Evolutionary conservation across 2,113 vertebrate genomes (phyloP).

Genomic region (Dicentrarchus labrax): DNA sequence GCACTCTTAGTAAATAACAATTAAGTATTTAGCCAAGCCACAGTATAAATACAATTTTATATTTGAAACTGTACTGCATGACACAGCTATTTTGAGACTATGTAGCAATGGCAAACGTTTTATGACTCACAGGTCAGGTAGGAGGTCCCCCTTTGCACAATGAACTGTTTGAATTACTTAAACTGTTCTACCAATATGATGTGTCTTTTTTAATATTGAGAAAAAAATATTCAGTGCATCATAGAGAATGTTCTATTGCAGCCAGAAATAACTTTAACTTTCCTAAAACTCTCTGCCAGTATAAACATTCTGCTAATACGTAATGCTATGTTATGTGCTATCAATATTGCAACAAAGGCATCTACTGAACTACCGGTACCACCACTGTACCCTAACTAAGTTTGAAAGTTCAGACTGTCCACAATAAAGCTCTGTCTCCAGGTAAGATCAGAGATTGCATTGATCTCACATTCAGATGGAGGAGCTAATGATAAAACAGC

Average conservation of each 20-base stretch:
- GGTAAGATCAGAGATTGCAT: conserved; percentile 44
- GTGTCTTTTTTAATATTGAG: too few species aligned
- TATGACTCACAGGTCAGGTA: too few species aligned
- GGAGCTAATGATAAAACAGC: conserved; percentile 56
- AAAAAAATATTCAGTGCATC: not conserved
- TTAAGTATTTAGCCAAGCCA: too few species aligned
- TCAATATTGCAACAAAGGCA: conserved; percentile 56
- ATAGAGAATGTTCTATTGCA: not conserved
- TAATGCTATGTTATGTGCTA: conserved; percentile 1
- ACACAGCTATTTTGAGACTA: too few species aligned
- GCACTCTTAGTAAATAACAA: too few species aligned
- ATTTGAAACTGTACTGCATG: too few species aligned
- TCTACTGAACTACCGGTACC: conserved; percentile 6
- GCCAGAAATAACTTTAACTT: not conserved
- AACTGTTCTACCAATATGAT: not conserved
- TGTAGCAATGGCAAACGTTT: too few species aligned
- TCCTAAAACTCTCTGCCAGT: not conserved
- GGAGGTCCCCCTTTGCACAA: too few species aligned
- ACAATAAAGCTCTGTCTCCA: conserved; percentile 19
- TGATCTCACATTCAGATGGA: conserved; percentile 49
- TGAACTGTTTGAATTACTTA: not conserved
- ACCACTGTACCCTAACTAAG: not conserved
- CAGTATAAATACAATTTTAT: too few species aligned
- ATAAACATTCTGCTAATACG: conserved; percentile 4
- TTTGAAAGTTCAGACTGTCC: conserved; percentile 45